phyloP scores from a whole-genome alignment of 2,888 invertebrate genomes.

The Autographa gamma region DNA sequence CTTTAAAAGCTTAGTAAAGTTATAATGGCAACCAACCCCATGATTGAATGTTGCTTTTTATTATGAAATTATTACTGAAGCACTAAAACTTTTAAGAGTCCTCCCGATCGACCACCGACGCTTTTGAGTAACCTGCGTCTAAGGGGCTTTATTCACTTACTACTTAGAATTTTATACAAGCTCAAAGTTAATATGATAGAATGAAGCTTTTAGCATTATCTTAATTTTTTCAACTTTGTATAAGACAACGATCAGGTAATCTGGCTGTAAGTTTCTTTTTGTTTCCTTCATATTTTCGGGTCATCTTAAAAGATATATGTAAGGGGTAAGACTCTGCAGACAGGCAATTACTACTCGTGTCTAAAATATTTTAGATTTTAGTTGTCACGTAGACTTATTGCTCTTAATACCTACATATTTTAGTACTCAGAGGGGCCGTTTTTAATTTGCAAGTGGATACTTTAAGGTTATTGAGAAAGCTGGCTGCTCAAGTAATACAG shows the following conservation, averaged over 20 bases:
- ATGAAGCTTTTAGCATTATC: background rate
- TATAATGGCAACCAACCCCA: slow-evolving; percentile 62
- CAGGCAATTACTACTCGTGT: too few relatives aligned
- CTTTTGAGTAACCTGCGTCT: slow-evolving; percentile 46
- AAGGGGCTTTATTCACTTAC: slow-evolving; percentile 11
- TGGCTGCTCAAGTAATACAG: background rate
- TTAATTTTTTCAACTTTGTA: background rate
- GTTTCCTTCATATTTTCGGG: too few relatives aligned
- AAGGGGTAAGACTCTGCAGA: too few relatives aligned
- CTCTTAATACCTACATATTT: too few relatives aligned
- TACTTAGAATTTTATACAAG: background rate
- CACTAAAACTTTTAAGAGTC: slow-evolving; percentile 70
- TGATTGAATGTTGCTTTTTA: slow-evolving; percentile 71
- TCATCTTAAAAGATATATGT: too few relatives aligned
- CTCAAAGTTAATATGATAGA: background rate
- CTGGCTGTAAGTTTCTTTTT: too few relatives aligned
- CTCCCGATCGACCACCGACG: slow-evolving; percentile 66
- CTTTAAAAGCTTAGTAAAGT: slow-evolving; percentile 67
- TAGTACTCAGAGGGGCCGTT: background rate
- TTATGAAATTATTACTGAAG: slow-evolving; percentile 68
- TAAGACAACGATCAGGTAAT: background rate
- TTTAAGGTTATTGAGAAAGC: background rate
- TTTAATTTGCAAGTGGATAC: background rate
- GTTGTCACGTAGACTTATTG: too few relatives aligned
- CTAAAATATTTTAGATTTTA: too few relatives aligned